Base-by-base conservation (phyloP, 1,140 invertebrate species). In the Episyrphus balteatus region DNA sequence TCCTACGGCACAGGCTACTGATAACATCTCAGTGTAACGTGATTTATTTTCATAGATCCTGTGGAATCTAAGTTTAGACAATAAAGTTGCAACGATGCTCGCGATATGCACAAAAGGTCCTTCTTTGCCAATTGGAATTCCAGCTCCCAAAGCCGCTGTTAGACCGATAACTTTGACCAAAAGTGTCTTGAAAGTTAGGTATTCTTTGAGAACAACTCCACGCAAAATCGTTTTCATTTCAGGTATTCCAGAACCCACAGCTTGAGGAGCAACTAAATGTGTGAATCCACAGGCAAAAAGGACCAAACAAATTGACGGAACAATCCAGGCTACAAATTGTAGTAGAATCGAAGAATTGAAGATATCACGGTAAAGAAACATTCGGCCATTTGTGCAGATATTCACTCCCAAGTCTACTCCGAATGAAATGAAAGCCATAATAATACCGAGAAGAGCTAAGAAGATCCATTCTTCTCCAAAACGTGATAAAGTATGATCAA, bases 141-240 rank as follows among this genome's bases (percentile, higher is more conserved):
- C 95, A 59, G 90, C 93, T 7, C 94, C 95, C 30, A 99, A 72
- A 1, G 94, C 94, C 32, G 93, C 91, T 34, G 92, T 97, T 18
- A 99, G 76, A 26, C 95, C 94, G 41, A 98, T 82, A 18, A 94
- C 79, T 77, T 99, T 99, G n/a, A 94, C 90, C 34, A 99, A 76
- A 21, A 99, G 73, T 2, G 95, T 98, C 56, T 88, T 80, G 59
- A 95, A 92, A 33, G 95, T 98, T 44, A 99, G 74, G 69, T 96
- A 99, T 68, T 99, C 94, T 73, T 98, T 98, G 11, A 99, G 72
- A 11, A 92, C 86, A 1, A 98, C 94, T 45, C 95, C 95, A 55
- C 94, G 75, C 12, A 99, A 76, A 48, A 98, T 97, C 1, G 94
- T 98, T 73, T 99, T 98, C 94, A 99, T 98, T 74, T 99, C 96